Base-by-base conservation (phyloP, 2,888 invertebrate genomes). In the Dryadula phaetusa region DNA sequence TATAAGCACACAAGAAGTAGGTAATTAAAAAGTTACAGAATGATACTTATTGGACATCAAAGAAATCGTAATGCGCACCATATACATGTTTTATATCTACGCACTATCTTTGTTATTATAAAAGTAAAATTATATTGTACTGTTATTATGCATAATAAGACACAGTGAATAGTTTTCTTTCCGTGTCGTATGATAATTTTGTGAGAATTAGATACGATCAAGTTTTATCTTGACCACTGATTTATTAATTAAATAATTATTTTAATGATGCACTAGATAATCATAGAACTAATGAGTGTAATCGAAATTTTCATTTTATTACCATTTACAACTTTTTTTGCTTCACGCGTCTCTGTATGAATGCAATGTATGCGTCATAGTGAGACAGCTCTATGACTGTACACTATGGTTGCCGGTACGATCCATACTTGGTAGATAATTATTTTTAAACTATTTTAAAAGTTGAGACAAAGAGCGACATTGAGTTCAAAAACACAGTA, bases 141-240 rank as follows among this genome's bases (percentile, higher is more conserved):
- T 67, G 75, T 74, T 72, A 73, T 72, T 65, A 71, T 49, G 18
- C 47, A 58, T 60, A 65, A 49, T 56, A 28, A 60, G 25, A 40
- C 16, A 49, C 49, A 65, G 58, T 32, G 47, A 49, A 28, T 60
- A 65, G 49, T 49, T 65, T 65, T 58, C 58, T 42, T 65, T 65
- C 47, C 64, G 49, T 65, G 58, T 65, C 12, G 40, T 60, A 65
- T 65, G 49, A 65, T 65, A 65, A 60, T 65, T 65, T 60, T 49
- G 58, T 22, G 32, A 47, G 47, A 12, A 32, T 49, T 37, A 58
- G 49, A 64, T 64, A 64, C 32, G 25, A 65, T 65, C 58, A 49
- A 42, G 18, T 16, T 16, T 56, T 22, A 32, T 22, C 40, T 49
- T 42, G 4, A 14, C n/a, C 12, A 58, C 37, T 14, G 16, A 46